Base-by-base conservation (phyloP, 2,888 invertebrate species). In the Trileptium ribeirensis region DNA sequence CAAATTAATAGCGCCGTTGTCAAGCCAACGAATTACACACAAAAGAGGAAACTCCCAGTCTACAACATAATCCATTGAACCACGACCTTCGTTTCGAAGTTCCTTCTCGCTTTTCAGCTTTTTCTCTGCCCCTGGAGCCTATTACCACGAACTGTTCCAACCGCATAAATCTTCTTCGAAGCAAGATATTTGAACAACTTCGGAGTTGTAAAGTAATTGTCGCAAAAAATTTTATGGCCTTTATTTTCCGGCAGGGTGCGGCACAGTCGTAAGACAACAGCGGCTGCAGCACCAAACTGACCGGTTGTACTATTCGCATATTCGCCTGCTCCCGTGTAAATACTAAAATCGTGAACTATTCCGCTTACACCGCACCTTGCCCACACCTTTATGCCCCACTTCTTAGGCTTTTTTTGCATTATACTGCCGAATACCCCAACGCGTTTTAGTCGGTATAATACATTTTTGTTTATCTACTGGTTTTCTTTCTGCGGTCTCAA, bases 371-470 rank as follows among this genome's bases (percentile, higher is more conserved):
- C 80, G 34, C 29, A 29, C 77, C 80, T 3, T 64, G 78, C 37
- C 15, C 2, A 36, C n/a, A 79, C 31, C 29, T 80, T 79, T 2
- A 79, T 79, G 24, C 80, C 80, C 31, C 31, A 79, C 78, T 79
- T 79, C 1, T 29, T 80, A 3, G 79, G 80, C n/a, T 79, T 79
- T 24, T n/a, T 79, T 79, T 1, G 80, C n/a, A 29, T 79, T 29
- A 29, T 80, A 79, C 38, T 37, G 78, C 15, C 79, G 24, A 31
- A 80, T 38, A n/a, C n/a, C 31, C 34, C 51, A 51, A 8, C 51
- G 37, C 1, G 83, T 84, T 79, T 84, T 85, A 82, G 83, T 84
- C 19, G 83, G 74, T 0, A 82, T 74, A 80, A 85, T 84, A 0
- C n/a, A n/a, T 81, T 36, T 19, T 64, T n/a, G 19, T 24, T 24